Base-by-base conservation (phyloP, 1,140 invertebrate genomes). In the Eueides isabella region DNA sequence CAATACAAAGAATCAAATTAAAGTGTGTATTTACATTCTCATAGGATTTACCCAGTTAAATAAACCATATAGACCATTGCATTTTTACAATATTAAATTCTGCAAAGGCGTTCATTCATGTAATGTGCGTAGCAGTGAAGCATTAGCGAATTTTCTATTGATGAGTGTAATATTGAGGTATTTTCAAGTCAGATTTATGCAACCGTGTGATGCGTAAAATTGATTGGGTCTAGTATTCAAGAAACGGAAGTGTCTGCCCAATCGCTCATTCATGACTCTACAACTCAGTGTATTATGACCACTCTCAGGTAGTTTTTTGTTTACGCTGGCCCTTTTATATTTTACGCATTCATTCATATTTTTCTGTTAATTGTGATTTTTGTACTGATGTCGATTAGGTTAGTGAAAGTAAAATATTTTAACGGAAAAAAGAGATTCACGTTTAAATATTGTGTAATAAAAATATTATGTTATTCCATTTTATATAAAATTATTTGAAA, bases 171-270 rank as follows among this genome's bases (percentile, higher is more conserved):
- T 78, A 28, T 75, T 74, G 76, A 83, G 80, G 83, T 81, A 82
- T 80, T 81, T 84, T 80, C 73, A 63, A 76, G 84, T 87, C 64
- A 76, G 83, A 88, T 91, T 91, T 90, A 90, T 91, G 87, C 89
- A 92, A 91, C 82, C 82, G 86, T 78, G 84, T 80, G 74, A 76
- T 72, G 85, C 88, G 85, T 92, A 76, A 91, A 92, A 92, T 92
- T 91, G 89, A 85, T 89, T 87, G 79, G 76, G 72, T 72, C 65
- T 73, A 69, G 66, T 33, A 76, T 83, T 82, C 74, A 76, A 70
- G 69, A 81, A 78, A 80, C 84, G 87, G 91, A 89, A 91, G 87
- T 84, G 74, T 83, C 75, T 78, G 72, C 74, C 77, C 71, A 81
- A 77, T 80, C 79, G 66, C 80, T 81, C 85, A 88, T 88, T 89